These are phyloP conservation scores for Plutella xylostella DNA, from an alignment of 2,888 invertebrate genomes.

Conservation along the genomic window DNA sequence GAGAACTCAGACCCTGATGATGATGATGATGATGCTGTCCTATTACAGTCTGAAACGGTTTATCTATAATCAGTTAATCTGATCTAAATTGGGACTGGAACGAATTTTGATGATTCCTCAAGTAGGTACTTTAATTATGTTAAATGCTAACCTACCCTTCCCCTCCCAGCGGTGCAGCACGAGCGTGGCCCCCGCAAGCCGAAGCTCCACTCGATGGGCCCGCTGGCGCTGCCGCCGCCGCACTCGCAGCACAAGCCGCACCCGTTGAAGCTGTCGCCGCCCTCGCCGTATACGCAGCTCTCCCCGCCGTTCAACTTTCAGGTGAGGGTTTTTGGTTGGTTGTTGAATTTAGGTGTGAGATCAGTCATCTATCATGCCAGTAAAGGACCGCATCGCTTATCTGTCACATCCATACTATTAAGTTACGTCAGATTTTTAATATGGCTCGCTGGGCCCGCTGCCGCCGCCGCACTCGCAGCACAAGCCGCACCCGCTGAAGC, in stretches of 20 bases:
- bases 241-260: conserved; percentile 53
- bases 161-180: conserved; percentile 88
- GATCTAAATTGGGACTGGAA: no score
- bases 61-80: no score
- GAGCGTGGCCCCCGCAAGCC: conserved; percentile 96
- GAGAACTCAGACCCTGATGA: no score
- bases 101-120: no score
- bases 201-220: conserved; percentile 75
- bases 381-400: no score
- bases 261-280: conserved; percentile 53
- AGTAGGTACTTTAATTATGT: no score
- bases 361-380: no score
- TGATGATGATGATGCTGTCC: no score
- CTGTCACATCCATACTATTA: no score
- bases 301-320: conserved; percentile 56
- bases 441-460: conserved; percentile 39
- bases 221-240: conserved; percentile 37
- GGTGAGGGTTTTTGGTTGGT: conserved; percentile 27
- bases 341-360: no score
- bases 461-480: conserved; percentile 45
- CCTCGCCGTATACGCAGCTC: conserved; percentile 50
- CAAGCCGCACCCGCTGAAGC: conserved; percentile 52
- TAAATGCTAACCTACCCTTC: background rate
- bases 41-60: no score
- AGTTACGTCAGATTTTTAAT: no score